Percentiles rank a stretch among this genome's conserved stretches.
Evolutionary conservation across 1,140 invertebrate genomes (phyloP).

Genomic region (Sycophaga agraensis): DNA sequence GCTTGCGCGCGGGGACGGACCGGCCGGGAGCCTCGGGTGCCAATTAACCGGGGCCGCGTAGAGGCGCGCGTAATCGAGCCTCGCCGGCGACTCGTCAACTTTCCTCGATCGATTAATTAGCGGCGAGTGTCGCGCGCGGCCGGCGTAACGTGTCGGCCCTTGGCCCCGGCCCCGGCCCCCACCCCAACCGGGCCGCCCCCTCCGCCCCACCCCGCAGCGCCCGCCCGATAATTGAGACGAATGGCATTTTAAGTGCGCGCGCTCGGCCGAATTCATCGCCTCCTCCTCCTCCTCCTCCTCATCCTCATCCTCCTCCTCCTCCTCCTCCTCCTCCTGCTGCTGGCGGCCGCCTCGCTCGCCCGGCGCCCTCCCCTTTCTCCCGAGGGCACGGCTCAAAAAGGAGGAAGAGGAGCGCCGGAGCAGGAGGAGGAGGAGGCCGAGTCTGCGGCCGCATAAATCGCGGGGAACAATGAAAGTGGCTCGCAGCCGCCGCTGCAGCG

Average conservation of each 20-base stretch:
- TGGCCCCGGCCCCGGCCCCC: too few species aligned
- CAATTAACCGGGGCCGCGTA: too few species aligned
- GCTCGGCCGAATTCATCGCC: conserved; percentile 16
- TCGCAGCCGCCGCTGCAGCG: too few species aligned
- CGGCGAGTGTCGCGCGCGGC: too few species aligned
- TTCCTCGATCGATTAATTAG: conserved; percentile 16
- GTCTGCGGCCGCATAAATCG: conserved; percentile 28
- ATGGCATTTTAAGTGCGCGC: conserved; percentile 30
- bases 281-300: too few species aligned
- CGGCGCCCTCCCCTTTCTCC: too few species aligned
- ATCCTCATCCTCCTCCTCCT: too few species aligned
- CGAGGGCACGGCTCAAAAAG: not conserved
- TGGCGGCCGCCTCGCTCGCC: too few species aligned
- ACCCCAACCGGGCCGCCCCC: too few species aligned
- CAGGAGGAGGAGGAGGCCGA: not conserved
- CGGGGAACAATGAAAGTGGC: conserved; percentile 30
- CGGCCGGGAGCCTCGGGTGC: too few species aligned
- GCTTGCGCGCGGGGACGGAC: too few species aligned
- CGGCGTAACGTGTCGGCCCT: not conserved
- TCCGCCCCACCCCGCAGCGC: not conserved
- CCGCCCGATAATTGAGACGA: conserved; percentile 30
- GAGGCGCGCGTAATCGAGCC: not conserved
- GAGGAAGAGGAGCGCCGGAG: not conserved
- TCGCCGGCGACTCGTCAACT: not conserved
- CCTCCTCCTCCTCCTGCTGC: too few species aligned